A percentile compares a stretch with the other conserved stretches of the same genome.
phyloP scores from a whole-genome alignment of 2,113 vertebrate species.

The Nymphicus hollandicus region DNA sequence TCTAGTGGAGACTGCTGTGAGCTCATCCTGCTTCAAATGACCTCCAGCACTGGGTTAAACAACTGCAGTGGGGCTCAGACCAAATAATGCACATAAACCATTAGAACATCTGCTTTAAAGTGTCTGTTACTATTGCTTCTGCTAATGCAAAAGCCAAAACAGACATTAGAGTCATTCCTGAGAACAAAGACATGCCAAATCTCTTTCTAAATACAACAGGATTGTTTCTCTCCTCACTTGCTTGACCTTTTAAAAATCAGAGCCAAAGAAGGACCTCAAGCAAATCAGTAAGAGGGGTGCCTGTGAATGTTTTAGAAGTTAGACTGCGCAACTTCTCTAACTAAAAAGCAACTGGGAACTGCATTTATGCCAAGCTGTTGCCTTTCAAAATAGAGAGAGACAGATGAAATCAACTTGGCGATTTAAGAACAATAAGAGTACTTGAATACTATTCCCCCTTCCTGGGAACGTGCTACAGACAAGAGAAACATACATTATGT shows the following conservation, averaged over 20 bases:
- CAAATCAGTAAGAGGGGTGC: neutral
- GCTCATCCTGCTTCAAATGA: neutral
- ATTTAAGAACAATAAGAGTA: constrained; percentile 11
- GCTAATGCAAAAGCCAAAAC: neutral
- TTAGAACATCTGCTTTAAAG: neutral
- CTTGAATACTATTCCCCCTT: neutral
- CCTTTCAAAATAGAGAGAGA: neutral
- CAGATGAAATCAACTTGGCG: neutral
- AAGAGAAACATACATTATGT: neutral
- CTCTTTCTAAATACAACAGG: neutral
- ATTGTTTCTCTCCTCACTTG: neutral
- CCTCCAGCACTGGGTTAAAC: neutral
- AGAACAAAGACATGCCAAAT: neutral
- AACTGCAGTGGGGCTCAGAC: neutral
- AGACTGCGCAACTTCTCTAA: neutral
- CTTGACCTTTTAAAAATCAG: neutral
- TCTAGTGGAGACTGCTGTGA: neutral
- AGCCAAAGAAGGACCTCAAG: neutral
- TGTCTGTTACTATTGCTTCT: neutral
- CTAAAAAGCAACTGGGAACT: neutral
- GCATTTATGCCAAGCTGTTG: neutral
- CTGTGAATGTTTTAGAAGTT: neutral
- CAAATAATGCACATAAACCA: neutral
- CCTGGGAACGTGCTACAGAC: neutral
- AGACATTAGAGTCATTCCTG: neutral